phyloP scores from a whole-genome alignment of 2,113 vertebrate species.

The Caloenas nicobarica region DNA sequence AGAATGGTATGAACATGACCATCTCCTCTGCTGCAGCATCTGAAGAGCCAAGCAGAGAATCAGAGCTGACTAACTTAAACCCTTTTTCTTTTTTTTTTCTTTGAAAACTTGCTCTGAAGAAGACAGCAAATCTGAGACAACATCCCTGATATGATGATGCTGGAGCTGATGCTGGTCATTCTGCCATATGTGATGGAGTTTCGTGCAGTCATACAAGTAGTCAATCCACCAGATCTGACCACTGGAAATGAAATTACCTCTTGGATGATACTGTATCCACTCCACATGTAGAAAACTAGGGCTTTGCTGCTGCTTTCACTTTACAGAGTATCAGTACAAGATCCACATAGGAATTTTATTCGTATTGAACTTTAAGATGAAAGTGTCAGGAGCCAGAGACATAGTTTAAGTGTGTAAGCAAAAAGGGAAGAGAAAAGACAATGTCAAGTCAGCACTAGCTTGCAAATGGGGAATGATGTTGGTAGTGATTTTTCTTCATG shows the following conservation, averaged over 20 bases:
- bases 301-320: background rate
- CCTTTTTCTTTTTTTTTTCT: background rate
- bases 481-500: background rate
- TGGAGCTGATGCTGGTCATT: background rate
- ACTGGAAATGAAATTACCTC: background rate
- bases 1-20: accelerated
- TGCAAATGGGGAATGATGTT: background rate
- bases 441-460: background rate
- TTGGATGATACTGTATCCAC: background rate
- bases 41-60: background rate
- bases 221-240: background rate
- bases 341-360: background rate
- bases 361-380: background rate
- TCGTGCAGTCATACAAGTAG: background rate
- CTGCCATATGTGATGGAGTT: background rate
- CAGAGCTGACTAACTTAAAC: background rate
- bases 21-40: background rate
- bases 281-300: background rate
- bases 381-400: background rate
- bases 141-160: accelerated
- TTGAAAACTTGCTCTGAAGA: background rate
- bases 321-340: background rate
- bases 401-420: background rate
- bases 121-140: background rate
- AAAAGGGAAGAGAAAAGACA: background rate